A percentile compares a stretch with the other conserved stretches of the same genome.
phyloP scores from a whole-genome alignment of 1,140 invertebrate genomes.

The Caerostris darwini region DNA sequence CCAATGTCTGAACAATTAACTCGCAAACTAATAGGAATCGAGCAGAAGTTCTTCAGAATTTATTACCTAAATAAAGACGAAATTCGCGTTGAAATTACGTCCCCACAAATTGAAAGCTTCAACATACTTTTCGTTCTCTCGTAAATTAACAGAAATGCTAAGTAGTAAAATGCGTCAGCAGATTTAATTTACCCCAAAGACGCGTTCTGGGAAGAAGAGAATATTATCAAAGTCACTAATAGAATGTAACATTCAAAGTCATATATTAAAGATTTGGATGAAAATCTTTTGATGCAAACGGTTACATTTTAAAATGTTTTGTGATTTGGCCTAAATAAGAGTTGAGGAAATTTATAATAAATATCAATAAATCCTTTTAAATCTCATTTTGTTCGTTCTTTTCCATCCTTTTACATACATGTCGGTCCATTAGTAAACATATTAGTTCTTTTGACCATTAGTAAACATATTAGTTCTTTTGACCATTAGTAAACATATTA shows the following conservation, averaged over 20 bases:
- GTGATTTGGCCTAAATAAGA: too few species aligned
- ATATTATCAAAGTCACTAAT: not conserved
- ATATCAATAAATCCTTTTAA: too few species aligned
- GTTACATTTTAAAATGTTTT: too few species aligned
- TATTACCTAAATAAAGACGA: slow-evolving; percentile 49
- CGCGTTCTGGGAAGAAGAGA: not conserved
- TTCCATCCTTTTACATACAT: too few species aligned
- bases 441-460: too few species aligned
- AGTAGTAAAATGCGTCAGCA: slow-evolving; percentile 28
- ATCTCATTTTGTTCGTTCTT: too few species aligned
- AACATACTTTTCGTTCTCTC: not conserved
- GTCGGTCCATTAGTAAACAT: too few species aligned
- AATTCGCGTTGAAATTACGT: slow-evolving; percentile 20
- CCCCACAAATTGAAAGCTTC: slow-evolving; percentile 46
- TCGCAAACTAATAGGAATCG: slow-evolving; percentile 18
- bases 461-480: too few species aligned
- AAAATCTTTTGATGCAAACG: not conserved
- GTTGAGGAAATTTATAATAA: too few species aligned
- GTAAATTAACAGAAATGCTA: slow-evolving; percentile 28
- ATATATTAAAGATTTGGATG: not conserved
- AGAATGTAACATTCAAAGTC: not conserved
- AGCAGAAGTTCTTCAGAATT: slow-evolving; percentile 54
- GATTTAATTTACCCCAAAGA: slow-evolving; percentile 11
- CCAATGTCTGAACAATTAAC: slow-evolving; percentile 42
- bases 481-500: too few species aligned